Percentiles rank a stretch among this genome's conserved stretches.
Evolutionary conservation across 2,797 vertebrate genomes (phyloP).

Genomic region (Malacoraja senta): DNA sequence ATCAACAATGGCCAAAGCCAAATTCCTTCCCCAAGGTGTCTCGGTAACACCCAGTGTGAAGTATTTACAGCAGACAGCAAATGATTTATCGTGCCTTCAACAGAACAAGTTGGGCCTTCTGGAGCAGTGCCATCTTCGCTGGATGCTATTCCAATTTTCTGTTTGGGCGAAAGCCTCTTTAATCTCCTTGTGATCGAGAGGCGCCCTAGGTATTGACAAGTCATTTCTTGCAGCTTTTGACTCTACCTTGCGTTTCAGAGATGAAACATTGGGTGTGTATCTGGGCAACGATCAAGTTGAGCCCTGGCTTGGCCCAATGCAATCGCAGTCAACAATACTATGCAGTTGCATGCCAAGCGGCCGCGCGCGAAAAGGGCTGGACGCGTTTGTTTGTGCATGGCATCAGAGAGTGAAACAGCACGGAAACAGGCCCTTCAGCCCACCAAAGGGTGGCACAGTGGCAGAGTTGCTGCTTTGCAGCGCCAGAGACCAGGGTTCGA

Average conservation of each 20-base stretch:
- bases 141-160: background rate
- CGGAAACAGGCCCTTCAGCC: too few relatives aligned
- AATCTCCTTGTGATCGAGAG: background rate
- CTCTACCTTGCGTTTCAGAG: background rate
- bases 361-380: background rate
- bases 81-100: background rate
- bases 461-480: too few relatives aligned
- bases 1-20: too few relatives aligned
- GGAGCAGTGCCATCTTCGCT: background rate
- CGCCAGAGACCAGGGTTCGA: too few relatives aligned
- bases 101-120: background rate
- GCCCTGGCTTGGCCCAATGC: background rate
- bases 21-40: background rate
- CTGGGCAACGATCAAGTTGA: background rate
- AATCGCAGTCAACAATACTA: background rate
- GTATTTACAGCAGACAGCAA: background rate
- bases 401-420: too few relatives aligned
- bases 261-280: background rate
- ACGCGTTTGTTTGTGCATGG: background rate
- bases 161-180: background rate
- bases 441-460: too few relatives aligned
- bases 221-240: background rate
- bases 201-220: background rate
- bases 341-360: background rate
- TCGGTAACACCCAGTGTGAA: background rate